A percentile compares a stretch with the other conserved stretches of the same genome.
These are phyloP conservation scores for Adelphocoris suturalis DNA, from an alignment of 2,888 invertebrate species.

Conservation along the genomic window DNA sequence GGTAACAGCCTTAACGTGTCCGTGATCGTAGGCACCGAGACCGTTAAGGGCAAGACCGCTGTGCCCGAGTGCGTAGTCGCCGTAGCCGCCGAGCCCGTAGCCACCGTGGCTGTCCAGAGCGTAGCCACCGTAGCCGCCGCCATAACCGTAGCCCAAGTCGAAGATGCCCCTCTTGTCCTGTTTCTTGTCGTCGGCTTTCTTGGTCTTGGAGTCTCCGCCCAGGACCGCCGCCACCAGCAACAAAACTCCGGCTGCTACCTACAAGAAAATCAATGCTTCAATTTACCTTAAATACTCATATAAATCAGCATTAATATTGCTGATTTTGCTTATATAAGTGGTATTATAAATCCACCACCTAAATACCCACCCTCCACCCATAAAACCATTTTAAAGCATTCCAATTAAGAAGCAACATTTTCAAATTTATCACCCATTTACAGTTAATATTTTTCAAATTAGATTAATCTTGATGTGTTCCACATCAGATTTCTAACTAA, in stretches of 20 bases:
- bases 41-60: conserved; percentile 53
- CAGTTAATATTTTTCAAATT: too few relatives aligned
- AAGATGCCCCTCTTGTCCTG: conserved; percentile 54
- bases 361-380: too few relatives aligned
- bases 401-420: too few relatives aligned
- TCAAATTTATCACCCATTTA: too few relatives aligned
- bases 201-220: conserved; percentile 51
- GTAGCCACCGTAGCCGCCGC: conserved; percentile 48
- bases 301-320: too few relatives aligned
- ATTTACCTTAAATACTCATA: too few relatives aligned
- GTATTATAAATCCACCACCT: too few relatives aligned
- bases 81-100: conserved; percentile 57
- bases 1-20: conserved; percentile 77
- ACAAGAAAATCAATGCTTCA: not conserved
- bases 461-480: too few relatives aligned
- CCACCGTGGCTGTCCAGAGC: conserved; percentile 63
- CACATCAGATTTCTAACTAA: too few relatives aligned
- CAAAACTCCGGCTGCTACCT: conserved; percentile 53
- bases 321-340: too few relatives aligned
- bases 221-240: conserved; percentile 56
- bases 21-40: conserved; percentile 63
- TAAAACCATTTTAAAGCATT: too few relatives aligned
- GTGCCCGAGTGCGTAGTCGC: conserved; percentile 61
- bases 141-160: conserved; percentile 20
- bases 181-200: conserved; percentile 65